These are phyloP conservation scores for Brachyptera risi DNA, from an alignment of 2,888 invertebrate genomes.

Conservation along the genomic window DNA sequence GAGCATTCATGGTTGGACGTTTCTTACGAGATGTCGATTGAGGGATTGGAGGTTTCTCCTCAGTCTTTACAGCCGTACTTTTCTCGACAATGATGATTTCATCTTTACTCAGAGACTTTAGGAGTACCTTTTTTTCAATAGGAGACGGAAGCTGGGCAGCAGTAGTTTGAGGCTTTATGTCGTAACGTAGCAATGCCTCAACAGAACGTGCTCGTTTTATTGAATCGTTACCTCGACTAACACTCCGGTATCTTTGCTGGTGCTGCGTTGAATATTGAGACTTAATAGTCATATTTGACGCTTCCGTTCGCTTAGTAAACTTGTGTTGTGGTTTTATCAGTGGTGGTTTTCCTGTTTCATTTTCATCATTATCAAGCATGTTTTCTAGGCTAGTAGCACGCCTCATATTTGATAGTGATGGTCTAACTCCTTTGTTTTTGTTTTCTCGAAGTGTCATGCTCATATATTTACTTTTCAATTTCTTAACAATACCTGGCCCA, in stretches of 20 bases:
- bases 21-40: conserved; percentile 22
- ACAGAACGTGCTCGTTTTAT: conserved; percentile 84
- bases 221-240: conserved; percentile 55
- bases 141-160: conserved; percentile 33
- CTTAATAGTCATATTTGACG: conserved; percentile 19
- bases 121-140: conserved; percentile 28
- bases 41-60: conserved; percentile 27
- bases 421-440: conserved; percentile 56
- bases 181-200: conserved; percentile 65
- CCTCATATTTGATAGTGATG: conserved; percentile 63
- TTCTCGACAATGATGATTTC: conserved; percentile 42
- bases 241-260: conserved; percentile 31
- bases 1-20: conserved; percentile 41
- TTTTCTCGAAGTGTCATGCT: conserved; percentile 78
- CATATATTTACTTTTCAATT: conserved; percentile 79
- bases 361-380: conserved; percentile 57
- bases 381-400: conserved; percentile 83
- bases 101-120: conserved; percentile 36
- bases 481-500: conserved; percentile 88
- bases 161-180: conserved; percentile 21
- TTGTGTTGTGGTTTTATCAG: conserved; percentile 32
- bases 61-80: conserved; percentile 25
- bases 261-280: conserved; percentile 28
- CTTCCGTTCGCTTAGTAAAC: conserved; percentile 28
- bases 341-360: conserved; percentile 42